Conservation (phyloP, 2,888 invertebrate species). For the Adineta ricciae region DNA sequence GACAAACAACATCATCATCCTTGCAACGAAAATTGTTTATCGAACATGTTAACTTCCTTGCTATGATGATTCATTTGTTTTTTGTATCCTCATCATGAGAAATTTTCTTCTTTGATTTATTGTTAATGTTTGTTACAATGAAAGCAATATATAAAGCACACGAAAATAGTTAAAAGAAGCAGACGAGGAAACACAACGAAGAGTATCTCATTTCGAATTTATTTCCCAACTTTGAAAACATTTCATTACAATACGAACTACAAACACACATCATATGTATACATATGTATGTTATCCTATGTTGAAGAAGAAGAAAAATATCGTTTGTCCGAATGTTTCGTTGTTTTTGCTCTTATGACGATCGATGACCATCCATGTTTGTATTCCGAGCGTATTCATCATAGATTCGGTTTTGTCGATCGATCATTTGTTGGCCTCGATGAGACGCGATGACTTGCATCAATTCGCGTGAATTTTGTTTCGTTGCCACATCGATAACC, state of each 20-base stretch:
- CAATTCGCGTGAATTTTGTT: not conserved
- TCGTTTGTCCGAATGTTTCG: not conserved
- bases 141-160: not conserved
- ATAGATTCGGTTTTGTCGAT: slow-evolving; percentile 1
- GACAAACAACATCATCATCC: too few relatives aligned
- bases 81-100: too few relatives aligned
- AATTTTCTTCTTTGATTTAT: not conserved
- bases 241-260: not conserved
- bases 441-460: not conserved
- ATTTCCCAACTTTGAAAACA: not conserved
- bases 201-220: not conserved
- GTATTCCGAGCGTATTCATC: not conserved
- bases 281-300: not conserved
- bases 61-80: too few relatives aligned
- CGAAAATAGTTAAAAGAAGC: not conserved
- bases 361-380: not conserved
- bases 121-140: not conserved
- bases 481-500: not conserved
- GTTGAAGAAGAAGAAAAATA: not conserved
- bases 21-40: too few relatives aligned
- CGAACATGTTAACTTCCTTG: too few relatives aligned
- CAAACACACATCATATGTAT: not conserved
- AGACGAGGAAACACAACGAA: not conserved
- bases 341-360: not conserved
- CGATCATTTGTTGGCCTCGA: slow-evolving; percentile 11